A percentile compares a stretch with the other conserved stretches of the same genome.
Evolutionary conservation across 1,140 invertebrate species (phyloP).

Genomic region (Leptopilina clavipes): DNA sequence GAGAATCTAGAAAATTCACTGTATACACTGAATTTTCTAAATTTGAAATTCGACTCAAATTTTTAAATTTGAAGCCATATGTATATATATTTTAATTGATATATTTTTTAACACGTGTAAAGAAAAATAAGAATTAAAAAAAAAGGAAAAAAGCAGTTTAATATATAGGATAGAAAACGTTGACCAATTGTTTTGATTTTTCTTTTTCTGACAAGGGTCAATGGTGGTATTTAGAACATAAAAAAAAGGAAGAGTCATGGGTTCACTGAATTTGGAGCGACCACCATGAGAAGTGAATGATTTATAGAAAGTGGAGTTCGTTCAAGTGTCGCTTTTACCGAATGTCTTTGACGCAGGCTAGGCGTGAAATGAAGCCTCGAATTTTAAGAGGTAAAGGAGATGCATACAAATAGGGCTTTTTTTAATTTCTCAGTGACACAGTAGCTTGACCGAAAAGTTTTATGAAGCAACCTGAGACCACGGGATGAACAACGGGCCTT

Average conservation of each 20-base stretch:
- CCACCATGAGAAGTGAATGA: background rate
- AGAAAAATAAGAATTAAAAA: no score
- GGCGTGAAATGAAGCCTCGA: conserved; percentile 21
- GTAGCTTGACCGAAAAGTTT: conserved; percentile 8
- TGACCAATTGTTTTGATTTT: background rate
- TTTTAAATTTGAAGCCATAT: no score
- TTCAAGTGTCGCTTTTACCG: background rate
- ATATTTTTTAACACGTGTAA: no score
- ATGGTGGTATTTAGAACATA: background rate
- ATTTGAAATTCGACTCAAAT: no score
- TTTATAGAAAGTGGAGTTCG: conserved; percentile 8
- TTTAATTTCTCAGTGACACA: background rate
- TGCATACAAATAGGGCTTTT: background rate
- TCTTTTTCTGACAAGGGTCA: background rate
- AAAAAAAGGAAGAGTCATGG: conserved; percentile 1
- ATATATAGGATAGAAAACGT: background rate
- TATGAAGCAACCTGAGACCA: conserved; percentile 9
- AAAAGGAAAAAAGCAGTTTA: no score
- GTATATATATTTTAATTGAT: no score
- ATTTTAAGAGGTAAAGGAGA: background rate
- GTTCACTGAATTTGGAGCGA: background rate
- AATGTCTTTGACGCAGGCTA: conserved; percentile 23
- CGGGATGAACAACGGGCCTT: background rate
- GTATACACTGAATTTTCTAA: no score
- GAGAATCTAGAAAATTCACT: no score